Evolutionary conservation across 2,888 invertebrate species (phyloP).

Genomic region (Nasonia oneida): DNA sequence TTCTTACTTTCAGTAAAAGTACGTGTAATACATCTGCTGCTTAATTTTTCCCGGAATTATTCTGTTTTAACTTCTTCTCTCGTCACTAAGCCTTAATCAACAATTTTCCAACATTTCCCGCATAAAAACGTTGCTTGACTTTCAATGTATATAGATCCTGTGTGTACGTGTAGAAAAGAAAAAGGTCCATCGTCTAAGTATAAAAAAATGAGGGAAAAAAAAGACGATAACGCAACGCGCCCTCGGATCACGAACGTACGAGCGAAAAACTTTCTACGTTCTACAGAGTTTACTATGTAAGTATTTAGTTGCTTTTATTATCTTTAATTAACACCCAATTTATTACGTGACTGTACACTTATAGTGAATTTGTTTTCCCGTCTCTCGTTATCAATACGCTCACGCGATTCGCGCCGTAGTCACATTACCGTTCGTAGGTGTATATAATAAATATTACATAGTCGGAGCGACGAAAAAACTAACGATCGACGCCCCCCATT

Average conservation of each 20-base stretch:
- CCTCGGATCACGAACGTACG: constrained; percentile 44
- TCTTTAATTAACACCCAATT: constrained; percentile 55
- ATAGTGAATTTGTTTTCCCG: constrained; percentile 24
- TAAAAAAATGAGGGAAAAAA: not conserved
- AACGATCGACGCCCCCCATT: not conserved
- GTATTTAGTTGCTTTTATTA: constrained; percentile 16
- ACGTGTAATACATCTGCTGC: not conserved
- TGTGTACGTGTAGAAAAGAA: not conserved
- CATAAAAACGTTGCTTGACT: not conserved
- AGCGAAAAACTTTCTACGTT: constrained; percentile 53
- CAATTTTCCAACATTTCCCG: not conserved
- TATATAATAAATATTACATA: too few species aligned
- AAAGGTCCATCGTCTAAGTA: not conserved
- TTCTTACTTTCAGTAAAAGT: constrained; percentile 61
- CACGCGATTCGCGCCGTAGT: not conserved
- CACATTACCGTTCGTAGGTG: not conserved
- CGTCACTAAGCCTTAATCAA: not conserved
- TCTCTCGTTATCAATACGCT: not conserved
- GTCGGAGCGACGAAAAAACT: not conserved
- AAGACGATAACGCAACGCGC: constrained; percentile 35
- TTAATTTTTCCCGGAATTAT: not conserved
- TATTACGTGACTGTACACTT: constrained; percentile 48
- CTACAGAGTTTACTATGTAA: constrained; percentile 47
- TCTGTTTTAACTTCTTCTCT: not conserved
- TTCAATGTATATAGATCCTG: not conserved